These are phyloP conservation scores for Monarcha castaneiventris DNA, from an alignment of 2,113 vertebrate species.

Conservation along the genomic window DNA sequence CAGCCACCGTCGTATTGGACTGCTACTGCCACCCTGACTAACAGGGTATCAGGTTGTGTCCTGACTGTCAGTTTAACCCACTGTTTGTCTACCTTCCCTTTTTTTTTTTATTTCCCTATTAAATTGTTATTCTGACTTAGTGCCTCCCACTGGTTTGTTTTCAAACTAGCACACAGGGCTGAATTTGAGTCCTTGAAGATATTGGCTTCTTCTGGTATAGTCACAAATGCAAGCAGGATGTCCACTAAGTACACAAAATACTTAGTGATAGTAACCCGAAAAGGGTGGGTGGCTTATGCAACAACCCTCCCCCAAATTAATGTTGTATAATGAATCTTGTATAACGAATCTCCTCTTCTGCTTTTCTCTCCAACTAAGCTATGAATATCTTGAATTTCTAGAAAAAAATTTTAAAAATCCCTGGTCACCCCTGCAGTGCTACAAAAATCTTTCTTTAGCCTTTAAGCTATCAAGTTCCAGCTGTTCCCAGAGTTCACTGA, in stretches of 20 bases:
- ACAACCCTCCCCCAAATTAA: not conserved
- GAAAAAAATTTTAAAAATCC: not conserved
- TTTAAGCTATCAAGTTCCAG: constrained; percentile 28
- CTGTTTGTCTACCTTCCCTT: no score
- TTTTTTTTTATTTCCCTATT: no score
- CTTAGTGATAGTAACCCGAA: not conserved
- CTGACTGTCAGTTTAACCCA: no score
- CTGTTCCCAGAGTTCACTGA: not conserved
- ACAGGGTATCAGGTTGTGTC: no score
- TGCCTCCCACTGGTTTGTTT: no score
- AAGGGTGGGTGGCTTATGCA: not conserved
- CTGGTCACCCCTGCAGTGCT: not conserved
- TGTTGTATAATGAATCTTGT: not conserved
- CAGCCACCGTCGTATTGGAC: no score
- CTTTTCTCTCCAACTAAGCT: not conserved
- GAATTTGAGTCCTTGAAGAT: not conserved
- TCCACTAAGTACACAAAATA: not conserved
- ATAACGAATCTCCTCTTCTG: not conserved
- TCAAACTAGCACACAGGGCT: not conserved
- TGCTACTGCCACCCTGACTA: no score
- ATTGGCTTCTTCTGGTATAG: not conserved
- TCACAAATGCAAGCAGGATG: not conserved
- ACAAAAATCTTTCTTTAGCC: constrained; percentile 17
- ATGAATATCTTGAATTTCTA: not conserved
- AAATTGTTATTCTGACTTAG: no score